Conservation (phyloP, 2,888 invertebrate genomes). For the Acronicta psi region DNA sequence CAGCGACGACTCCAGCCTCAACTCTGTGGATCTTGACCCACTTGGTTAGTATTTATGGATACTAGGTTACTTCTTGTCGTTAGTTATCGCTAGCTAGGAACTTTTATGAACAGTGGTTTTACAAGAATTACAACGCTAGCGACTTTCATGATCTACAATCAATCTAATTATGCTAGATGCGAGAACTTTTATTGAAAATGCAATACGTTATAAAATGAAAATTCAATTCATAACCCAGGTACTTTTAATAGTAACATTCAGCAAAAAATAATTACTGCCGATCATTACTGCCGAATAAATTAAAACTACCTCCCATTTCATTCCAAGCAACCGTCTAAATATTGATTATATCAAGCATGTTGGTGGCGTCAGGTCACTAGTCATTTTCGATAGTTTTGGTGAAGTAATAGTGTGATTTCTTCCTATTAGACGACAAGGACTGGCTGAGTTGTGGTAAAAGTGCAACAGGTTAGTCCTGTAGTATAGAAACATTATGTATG, state of each 20-base stretch:
- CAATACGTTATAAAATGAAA: too few relatives aligned
- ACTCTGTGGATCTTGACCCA: constrained; percentile 96
- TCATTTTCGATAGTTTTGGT: constrained; percentile 24
- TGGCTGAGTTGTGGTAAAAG: constrained; percentile 88
- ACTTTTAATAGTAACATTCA: too few relatives aligned
- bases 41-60: constrained; percentile 80
- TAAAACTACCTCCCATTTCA: neutral
- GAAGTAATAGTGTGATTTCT: constrained; percentile 60
- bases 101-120: too few relatives aligned
- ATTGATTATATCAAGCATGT: constrained; percentile 23
- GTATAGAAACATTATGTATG: constrained; percentile 41
- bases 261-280: too few relatives aligned
- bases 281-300: too few relatives aligned
- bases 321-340: constrained; percentile 1
- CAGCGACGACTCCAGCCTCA: constrained; percentile 97
- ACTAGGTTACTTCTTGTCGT: neutral
- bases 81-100: too few relatives aligned
- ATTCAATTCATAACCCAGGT: too few relatives aligned
- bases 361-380: constrained; percentile 13
- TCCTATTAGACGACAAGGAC: constrained; percentile 86
- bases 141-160: too few relatives aligned
- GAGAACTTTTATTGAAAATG: too few relatives aligned
- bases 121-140: too few relatives aligned
- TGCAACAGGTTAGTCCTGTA: constrained; percentile 86
- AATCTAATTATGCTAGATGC: too few relatives aligned